Conservation (phyloP, 2,797 vertebrate species). For the Pipistrellus kuhlii region DNA sequence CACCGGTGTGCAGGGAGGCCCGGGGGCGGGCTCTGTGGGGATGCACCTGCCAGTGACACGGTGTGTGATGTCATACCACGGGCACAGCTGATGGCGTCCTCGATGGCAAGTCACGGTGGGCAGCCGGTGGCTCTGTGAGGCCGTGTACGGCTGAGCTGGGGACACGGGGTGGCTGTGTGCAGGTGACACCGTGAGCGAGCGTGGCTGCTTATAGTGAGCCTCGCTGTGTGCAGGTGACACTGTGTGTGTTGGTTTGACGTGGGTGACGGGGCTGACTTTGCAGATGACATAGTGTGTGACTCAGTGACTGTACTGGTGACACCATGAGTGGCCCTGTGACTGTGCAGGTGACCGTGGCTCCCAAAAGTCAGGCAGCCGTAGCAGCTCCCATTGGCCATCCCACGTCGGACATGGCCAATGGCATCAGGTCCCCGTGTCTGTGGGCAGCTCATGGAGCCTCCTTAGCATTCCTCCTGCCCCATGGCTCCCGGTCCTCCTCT, state of each 20-base stretch:
- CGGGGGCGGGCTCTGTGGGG: neutral
- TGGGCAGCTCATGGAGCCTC: neutral
- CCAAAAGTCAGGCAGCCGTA: neutral
- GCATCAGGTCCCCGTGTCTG: neutral
- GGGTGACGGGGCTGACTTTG: neutral
- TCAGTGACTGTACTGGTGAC: neutral
- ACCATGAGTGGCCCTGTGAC: neutral
- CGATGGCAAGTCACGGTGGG: neutral
- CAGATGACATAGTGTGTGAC: neutral
- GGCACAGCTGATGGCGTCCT: neutral
- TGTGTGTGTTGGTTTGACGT: neutral
- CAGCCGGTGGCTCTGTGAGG: neutral
- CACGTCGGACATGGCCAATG: too few relatives aligned
- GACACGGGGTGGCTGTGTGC: neutral
- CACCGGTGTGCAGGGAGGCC: neutral
- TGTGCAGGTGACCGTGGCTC: neutral
- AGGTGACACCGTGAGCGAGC: neutral
- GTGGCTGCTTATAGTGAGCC: neutral
- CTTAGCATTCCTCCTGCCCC: neutral
- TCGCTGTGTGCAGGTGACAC: neutral
- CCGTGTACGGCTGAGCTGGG: neutral
- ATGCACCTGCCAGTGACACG: neutral
- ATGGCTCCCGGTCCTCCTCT: neutral
- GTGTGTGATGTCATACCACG: neutral
- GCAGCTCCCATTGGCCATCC: too few relatives aligned